These are phyloP conservation scores for Dasyurus viverrinus DNA, from an alignment of 2,113 vertebrate genomes.

Conservation along the genomic window DNA sequence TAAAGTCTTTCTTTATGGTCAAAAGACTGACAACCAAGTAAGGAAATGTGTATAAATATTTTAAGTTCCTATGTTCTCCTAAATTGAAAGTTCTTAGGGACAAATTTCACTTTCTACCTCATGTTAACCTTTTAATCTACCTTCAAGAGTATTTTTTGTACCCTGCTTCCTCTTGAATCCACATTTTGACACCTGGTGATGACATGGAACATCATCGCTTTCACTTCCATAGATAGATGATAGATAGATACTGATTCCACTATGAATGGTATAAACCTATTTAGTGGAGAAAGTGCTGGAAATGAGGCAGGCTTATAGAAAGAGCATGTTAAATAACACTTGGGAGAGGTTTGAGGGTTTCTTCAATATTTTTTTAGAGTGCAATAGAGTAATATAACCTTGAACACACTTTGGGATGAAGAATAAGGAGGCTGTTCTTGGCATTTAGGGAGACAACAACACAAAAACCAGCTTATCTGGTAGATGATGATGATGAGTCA, in stretches of 20 bases:
- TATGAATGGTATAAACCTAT: not conserved
- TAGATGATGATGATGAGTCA: not conserved
- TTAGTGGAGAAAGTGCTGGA: constrained; percentile 20
- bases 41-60: not conserved
- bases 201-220: rapidly evolving
- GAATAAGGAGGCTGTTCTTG: not conserved
- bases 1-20: not conserved
- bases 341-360: not conserved
- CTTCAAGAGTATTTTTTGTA: not conserved
- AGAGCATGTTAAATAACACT: not conserved
- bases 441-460: not conserved
- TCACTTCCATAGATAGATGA: not conserved
- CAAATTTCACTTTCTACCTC: not conserved
- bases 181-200: not conserved
- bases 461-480: not conserved
- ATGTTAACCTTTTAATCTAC: not conserved
- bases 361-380: not conserved
- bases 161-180: not conserved
- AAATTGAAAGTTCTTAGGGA: not conserved
- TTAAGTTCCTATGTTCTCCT: not conserved
- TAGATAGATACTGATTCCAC: not conserved
- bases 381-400: constrained; percentile 12
- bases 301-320: not conserved
- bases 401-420: not conserved
- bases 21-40: not conserved